Conservation (phyloP, 2,797 vertebrate genomes). For the Falco biarmicus region DNA sequence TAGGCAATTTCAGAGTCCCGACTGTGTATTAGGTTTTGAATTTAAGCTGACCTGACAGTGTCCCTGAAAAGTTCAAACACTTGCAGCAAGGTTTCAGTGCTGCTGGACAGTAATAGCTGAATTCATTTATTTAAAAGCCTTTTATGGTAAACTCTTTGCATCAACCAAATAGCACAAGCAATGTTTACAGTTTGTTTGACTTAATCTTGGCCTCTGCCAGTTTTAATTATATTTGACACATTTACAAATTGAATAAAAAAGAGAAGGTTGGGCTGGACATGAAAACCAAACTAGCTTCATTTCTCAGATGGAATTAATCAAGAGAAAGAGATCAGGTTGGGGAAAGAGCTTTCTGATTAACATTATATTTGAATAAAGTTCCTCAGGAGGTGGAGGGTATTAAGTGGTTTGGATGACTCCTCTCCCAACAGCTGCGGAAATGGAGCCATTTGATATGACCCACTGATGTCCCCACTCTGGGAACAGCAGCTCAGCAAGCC, state of each 20-base stretch:
- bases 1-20: background rate
- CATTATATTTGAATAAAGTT: background rate
- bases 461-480: rapidly evolving
- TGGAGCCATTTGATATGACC: background rate
- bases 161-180: background rate
- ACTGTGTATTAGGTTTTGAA: background rate
- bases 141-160: background rate
- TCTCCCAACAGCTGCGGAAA: background rate
- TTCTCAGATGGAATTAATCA: background rate
- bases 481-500: background rate
- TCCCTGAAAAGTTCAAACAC: background rate
- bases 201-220: slow-evolving; percentile 4
- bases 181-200: slow-evolving; percentile 33
- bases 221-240: slow-evolving; percentile 40
- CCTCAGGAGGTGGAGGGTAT: background rate
- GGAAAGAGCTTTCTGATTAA: background rate
- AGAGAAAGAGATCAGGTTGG: background rate
- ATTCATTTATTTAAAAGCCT: slow-evolving; percentile 61
- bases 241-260: slow-evolving; percentile 34
- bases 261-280: background rate
- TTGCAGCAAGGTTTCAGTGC: background rate
- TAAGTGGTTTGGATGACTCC: background rate
- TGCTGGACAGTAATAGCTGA: background rate
- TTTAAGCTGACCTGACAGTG: slow-evolving; percentile 28
- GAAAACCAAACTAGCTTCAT: background rate